Conservation (phyloP, 2,113 vertebrate species). For the Poeciliopsis prolifica region DNA sequence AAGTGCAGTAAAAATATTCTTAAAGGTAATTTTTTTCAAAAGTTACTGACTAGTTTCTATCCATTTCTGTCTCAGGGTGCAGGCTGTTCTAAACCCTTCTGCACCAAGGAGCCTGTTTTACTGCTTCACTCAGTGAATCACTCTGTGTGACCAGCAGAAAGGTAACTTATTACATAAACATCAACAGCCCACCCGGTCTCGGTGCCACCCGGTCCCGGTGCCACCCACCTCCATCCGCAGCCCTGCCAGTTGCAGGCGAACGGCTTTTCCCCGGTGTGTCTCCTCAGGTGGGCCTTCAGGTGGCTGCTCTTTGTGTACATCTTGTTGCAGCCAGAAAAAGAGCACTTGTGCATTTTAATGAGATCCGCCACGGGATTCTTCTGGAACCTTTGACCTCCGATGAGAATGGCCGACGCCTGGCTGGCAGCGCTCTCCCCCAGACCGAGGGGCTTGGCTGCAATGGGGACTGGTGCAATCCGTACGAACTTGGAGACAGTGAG, state of each 20-base stretch:
- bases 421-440: conserved; percentile 72
- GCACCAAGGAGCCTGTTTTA: too few relatives aligned
- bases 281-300: conserved; percentile 93
- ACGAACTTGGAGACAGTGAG: conserved; percentile 90
- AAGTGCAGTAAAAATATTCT: too few relatives aligned
- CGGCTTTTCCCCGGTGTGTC: conserved; percentile 95
- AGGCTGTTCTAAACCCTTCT: too few relatives aligned
- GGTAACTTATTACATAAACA: conserved; percentile 1
- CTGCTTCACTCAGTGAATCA: not conserved
- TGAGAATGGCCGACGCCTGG: conserved; percentile 76
- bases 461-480: conserved; percentile 94
- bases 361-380: conserved; percentile 92
- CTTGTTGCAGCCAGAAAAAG: conserved; percentile 93
- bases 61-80: too few relatives aligned
- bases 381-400: conserved; percentile 90
- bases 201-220: too few relatives aligned
- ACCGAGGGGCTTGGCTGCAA: conserved; percentile 90
- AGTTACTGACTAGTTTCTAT: too few relatives aligned
- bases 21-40: too few relatives aligned
- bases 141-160: conserved; percentile 14
- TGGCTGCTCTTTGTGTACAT: conserved; percentile 99
- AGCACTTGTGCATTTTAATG: conserved; percentile 97
- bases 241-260: conserved; percentile 95
- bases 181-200: not conserved
- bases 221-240: conserved; percentile 95